A percentile compares a stretch with the other conserved stretches of the same genome.
Evolutionary conservation across 2,113 vertebrate species (phyloP).

Genomic region (Acanthisitta chloris): DNA sequence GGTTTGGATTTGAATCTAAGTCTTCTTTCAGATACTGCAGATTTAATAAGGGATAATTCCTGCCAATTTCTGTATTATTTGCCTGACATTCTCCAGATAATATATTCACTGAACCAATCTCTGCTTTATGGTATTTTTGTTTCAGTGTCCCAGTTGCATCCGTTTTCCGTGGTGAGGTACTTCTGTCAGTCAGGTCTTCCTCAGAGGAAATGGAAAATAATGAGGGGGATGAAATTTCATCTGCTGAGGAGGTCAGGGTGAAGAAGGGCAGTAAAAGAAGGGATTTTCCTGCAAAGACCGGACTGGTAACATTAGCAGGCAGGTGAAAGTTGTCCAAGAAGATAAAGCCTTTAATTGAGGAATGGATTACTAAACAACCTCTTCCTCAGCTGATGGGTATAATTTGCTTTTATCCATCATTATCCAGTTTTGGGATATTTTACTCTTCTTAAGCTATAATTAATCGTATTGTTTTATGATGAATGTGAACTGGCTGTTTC

Average conservation of each 20-base stretch:
- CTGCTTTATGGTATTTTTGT: neutral
- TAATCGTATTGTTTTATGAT: neutral
- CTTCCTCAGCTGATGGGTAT: neutral
- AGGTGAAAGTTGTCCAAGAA: neutral
- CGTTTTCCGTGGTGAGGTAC: neutral
- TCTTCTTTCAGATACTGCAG: neutral
- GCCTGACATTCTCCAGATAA: neutral
- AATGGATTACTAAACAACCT: neutral
- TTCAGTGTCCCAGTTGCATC: neutral
- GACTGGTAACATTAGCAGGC: neutral
- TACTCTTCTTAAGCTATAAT: neutral
- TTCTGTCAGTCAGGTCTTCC: neutral
- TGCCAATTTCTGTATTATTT: neutral
- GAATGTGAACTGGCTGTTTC: neutral
- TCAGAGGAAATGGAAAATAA: neutral
- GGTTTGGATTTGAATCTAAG: neutral
- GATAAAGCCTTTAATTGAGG: neutral
- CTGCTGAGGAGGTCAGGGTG: neutral
- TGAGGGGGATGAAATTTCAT: neutral
- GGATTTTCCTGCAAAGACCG: neutral
- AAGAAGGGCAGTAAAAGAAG: neutral
- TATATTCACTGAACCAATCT: neutral
- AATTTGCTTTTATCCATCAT: neutral
- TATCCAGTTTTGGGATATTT: neutral
- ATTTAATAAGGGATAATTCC: neutral